Evolutionary conservation across 2,888 invertebrate species (phyloP).

Genomic region (Netelia melanura): DNA sequence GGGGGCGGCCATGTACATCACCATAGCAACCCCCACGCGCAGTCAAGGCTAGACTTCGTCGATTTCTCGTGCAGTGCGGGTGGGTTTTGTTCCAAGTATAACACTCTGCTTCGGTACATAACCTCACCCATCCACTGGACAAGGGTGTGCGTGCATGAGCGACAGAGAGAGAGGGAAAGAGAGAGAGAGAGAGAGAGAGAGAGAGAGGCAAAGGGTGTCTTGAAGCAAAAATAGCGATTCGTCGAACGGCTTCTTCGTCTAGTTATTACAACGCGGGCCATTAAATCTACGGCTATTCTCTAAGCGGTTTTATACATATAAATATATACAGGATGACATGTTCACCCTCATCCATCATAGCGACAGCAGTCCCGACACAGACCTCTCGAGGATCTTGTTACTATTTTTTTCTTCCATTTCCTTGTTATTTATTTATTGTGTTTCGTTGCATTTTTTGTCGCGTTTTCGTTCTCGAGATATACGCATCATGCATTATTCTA

Average conservation of each 20-base stretch:
- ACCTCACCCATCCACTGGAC: slow-evolving; percentile 50
- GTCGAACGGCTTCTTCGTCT: slow-evolving; percentile 66
- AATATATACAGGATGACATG: no score
- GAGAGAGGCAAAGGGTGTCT: slow-evolving; percentile 49
- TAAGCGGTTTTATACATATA: no score
- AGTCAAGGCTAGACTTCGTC: slow-evolving; percentile 83
- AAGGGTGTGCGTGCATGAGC: slow-evolving; percentile 46
- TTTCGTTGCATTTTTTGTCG: slow-evolving; percentile 13
- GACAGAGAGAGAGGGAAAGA: slow-evolving; percentile 40
- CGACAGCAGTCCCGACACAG: no score
- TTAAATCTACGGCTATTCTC: background rate
- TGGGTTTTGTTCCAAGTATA: slow-evolving; percentile 30
- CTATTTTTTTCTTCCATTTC: no score
- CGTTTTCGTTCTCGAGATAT: background rate
- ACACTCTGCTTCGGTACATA: slow-evolving; percentile 10
- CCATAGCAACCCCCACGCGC: slow-evolving; percentile 82
- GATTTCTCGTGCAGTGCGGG: slow-evolving; percentile 73
- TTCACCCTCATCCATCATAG: no score
- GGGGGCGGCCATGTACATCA: slow-evolving; percentile 74
- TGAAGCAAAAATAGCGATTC: slow-evolving; percentile 72
- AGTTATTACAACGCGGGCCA: slow-evolving; percentile 18
- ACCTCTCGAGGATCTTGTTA: no score
- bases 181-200: slow-evolving; percentile 27
- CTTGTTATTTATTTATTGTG: background rate
- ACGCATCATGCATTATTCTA: slow-evolving; percentile 45